phyloP scores from a whole-genome alignment of 2,113 vertebrate species.

The Catharus minimus region DNA sequence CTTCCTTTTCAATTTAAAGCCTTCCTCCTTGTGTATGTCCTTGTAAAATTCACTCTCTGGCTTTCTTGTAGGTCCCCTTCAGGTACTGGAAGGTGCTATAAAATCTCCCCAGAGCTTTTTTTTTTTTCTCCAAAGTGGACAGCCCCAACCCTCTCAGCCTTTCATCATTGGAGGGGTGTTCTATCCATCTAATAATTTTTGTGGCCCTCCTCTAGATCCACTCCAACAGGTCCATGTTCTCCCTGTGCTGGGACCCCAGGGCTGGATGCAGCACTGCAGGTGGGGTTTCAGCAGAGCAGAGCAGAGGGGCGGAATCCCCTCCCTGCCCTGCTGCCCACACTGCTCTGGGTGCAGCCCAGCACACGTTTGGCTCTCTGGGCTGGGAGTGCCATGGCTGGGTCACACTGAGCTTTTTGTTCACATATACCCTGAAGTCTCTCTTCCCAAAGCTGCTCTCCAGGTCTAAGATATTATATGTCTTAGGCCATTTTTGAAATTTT shows the following conservation, averaged over 20 bases:
- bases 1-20: neutral
- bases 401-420: neutral
- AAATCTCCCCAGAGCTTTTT: neutral
- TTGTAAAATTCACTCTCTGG: neutral
- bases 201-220: neutral
- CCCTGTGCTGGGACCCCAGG: neutral
- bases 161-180: neutral
- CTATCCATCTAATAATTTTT: neutral
- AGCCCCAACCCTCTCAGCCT: neutral
- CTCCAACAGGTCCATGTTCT: neutral
- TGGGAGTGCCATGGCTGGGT: accelerated
- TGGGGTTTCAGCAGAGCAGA: neutral
- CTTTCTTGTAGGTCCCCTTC: neutral
- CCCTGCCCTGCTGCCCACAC: accelerated
- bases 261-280: neutral
- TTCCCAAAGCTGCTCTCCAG: neutral
- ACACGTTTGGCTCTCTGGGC: accelerated
- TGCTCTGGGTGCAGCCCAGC: neutral
- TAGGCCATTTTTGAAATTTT: neutral
- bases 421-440: neutral
- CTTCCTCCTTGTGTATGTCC: neutral
- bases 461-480: neutral
- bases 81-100: neutral
- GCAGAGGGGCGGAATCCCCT: neutral
- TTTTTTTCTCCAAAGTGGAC: neutral